phyloP scores from a whole-genome alignment of 2,888 invertebrate species.

The Sialis lutaria region DNA sequence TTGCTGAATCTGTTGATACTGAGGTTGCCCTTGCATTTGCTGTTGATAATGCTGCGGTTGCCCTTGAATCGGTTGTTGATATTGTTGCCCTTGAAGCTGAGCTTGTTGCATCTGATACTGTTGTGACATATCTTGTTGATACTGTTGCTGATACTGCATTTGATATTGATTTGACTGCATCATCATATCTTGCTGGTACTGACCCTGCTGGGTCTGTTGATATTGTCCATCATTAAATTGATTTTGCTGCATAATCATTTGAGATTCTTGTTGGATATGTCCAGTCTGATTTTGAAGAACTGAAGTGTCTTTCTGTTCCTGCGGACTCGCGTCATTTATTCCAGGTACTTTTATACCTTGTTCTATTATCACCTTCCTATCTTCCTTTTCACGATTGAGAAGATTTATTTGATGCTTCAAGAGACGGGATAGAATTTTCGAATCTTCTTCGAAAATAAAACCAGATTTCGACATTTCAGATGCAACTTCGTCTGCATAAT shows the following conservation, averaged over 20 bases:
- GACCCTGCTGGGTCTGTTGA: constrained; percentile 26
- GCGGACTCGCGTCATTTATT: not conserved
- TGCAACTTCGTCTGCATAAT: constrained; percentile 87
- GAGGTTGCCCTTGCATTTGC: constrained; percentile 11
- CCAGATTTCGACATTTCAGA: constrained; percentile 92
- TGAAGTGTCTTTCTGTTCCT: constrained; percentile 10
- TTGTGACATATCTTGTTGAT: constrained; percentile 31
- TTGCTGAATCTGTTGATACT: constrained; percentile 11
- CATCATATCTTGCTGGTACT: constrained; percentile 19
- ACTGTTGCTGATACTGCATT: constrained; percentile 33
- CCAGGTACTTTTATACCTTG: constrained; percentile 16
- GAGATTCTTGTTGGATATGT: no score
- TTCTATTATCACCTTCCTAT: constrained; percentile 29
- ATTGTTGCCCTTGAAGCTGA: constrained; percentile 38
- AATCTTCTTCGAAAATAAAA: constrained; percentile 89
- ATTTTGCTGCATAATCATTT: no score
- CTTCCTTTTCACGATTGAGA: constrained; percentile 40
- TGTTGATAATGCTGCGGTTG: constrained; percentile 3
- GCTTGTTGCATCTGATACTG: constrained; percentile 36
- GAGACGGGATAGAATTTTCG: constrained; percentile 76
- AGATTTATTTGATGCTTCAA: constrained; percentile 75
- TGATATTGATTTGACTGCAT: constrained; percentile 24
- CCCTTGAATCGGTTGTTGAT: constrained; percentile 20
- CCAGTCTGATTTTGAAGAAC: no score
- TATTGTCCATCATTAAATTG: no score